phyloP scores from a whole-genome alignment of 1,140 invertebrate genomes.

The Nasonia vitripennis region DNA sequence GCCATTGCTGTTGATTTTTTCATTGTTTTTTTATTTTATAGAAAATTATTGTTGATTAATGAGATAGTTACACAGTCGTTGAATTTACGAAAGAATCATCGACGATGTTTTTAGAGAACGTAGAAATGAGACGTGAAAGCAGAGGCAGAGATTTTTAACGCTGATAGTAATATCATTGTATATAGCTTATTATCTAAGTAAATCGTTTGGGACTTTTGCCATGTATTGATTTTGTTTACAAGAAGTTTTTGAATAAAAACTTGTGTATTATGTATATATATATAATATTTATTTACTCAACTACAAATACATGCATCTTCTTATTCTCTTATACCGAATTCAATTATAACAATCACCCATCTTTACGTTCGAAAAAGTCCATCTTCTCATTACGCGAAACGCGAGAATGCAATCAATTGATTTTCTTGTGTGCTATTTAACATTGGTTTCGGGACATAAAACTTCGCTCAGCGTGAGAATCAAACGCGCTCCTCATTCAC shows the following conservation, averaged over 20 bases:
- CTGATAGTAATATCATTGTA: slow-evolving; percentile 15
- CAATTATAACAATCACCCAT: slow-evolving; percentile 42
- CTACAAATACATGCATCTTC: slow-evolving; percentile 54
- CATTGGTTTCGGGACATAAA: slow-evolving; percentile 28
- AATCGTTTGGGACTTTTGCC: not conserved
- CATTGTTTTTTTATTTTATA: not conserved
- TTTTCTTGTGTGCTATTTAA: slow-evolving; percentile 41
- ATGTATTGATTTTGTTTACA: slow-evolving; percentile 36
- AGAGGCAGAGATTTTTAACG: not conserved
- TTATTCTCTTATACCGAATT: slow-evolving; percentile 44
- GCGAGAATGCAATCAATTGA: slow-evolving; percentile 18
- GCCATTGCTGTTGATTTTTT: too few species aligned
- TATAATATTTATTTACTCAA: slow-evolving; percentile 55
- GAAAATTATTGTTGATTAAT: not conserved
- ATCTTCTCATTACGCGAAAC: slow-evolving; percentile 19
- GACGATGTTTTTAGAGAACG: not conserved
- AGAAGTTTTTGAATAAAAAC: slow-evolving; percentile 38
- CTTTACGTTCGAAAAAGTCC: slow-evolving; percentile 27
- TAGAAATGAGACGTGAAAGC: not conserved
- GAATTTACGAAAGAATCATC: not conserved
- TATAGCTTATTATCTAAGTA: slow-evolving; percentile 33
- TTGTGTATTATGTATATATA: slow-evolving; percentile 47
- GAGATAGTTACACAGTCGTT: not conserved
- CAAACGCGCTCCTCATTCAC: slow-evolving; percentile 19
- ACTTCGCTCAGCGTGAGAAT: slow-evolving; percentile 20